Evolutionary conservation across 2,113 vertebrate genomes (phyloP).

Genomic region (Indicator maculatus): DNA sequence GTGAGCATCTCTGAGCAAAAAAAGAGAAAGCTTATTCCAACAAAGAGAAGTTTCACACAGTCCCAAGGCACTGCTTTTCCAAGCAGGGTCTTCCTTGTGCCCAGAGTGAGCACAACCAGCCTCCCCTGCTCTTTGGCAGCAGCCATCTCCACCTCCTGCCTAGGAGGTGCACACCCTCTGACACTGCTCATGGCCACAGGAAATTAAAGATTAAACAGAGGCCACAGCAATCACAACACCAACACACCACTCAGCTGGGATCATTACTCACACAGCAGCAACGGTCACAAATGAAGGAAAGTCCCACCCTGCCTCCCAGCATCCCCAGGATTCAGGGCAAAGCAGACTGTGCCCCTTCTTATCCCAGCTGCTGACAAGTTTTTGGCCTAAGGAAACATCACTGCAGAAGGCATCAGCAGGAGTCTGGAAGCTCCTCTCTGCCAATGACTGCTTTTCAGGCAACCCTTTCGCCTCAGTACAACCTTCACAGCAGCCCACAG

Average conservation of each 20-base stretch:
- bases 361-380: neutral
- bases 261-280: neutral
- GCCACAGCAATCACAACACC: neutral
- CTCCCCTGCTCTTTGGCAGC: neutral
- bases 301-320: rapidly evolving
- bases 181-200: neutral
- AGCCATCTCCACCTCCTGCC: neutral
- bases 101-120: neutral
- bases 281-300: rapidly evolving
- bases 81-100: neutral
- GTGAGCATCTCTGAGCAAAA: neutral
- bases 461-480: neutral
- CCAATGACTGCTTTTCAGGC: neutral
- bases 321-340: neutral
- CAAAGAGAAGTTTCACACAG: neutral
- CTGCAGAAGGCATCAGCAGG: neutral
- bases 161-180: rapidly evolving
- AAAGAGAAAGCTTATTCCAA: neutral
- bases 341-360: neutral
- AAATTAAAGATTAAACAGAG: neutral
- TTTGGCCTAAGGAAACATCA: neutral
- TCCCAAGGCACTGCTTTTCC: neutral
- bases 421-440: neutral
- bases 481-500: neutral
- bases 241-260: neutral